Evolutionary conservation across 2,888 invertebrate species (phyloP).

Genomic region (Fissipunctia ypsillon): DNA sequence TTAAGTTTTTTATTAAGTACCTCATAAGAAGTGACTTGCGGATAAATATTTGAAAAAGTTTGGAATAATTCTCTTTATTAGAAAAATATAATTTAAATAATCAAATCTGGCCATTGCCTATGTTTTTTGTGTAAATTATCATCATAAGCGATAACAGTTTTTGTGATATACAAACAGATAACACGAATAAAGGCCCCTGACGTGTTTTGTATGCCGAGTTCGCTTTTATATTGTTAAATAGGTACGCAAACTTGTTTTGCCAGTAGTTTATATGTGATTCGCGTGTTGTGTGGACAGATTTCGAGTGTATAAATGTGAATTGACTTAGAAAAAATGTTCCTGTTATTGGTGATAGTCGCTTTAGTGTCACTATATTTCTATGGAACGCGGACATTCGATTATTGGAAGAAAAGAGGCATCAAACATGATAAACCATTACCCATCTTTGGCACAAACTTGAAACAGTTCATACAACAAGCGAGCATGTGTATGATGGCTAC

Average conservation of each 20-base stretch:
- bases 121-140: conserved; percentile 22
- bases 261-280: conserved; percentile 42
- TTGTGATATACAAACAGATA: conserved; percentile 47
- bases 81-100: background rate
- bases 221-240: conserved; percentile 39
- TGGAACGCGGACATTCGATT: conserved; percentile 78
- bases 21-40: too few relatives aligned
- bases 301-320: conserved; percentile 29
- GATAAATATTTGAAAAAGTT: background rate
- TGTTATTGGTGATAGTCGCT: conserved; percentile 68
- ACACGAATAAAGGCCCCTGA: background rate
- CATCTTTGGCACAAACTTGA: conserved; percentile 79
- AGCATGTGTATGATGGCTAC: conserved; percentile 83
- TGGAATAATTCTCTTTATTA: background rate
- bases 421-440: conserved; percentile 82
- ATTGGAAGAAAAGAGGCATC: conserved; percentile 82
- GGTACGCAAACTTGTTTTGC: conserved; percentile 1
- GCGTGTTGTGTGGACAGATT: conserved; percentile 27
- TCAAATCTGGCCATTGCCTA: too few relatives aligned
- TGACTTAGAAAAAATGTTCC: conserved; percentile 68
- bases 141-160: conserved; percentile 13
- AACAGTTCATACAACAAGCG: conserved; percentile 77
- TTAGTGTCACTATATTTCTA: conserved; percentile 76
- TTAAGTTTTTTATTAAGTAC: background rate
- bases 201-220: background rate